These are phyloP conservation scores for Yoshiicerus persimilis DNA, from an alignment of 1,140 invertebrate genomes.

Conservation along the genomic window DNA sequence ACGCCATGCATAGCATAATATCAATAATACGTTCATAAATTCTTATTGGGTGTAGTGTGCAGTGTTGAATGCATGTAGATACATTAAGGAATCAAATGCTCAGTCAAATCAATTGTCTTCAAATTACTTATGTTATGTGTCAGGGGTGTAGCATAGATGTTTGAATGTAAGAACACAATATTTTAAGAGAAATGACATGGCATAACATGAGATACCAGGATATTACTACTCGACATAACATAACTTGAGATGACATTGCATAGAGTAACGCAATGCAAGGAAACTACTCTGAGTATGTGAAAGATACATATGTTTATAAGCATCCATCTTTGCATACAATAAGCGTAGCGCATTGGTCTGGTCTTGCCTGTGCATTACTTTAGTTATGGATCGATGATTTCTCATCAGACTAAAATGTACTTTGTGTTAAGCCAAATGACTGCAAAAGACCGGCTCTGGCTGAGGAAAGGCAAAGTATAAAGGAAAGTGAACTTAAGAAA, in stretches of 20 bases:
- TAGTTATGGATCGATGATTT: constrained; percentile 44
- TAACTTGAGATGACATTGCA: background rate
- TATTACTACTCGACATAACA: background rate
- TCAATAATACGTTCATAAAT: too few relatives aligned
- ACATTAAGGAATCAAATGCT: background rate
- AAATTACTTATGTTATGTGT: background rate
- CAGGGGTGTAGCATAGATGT: background rate
- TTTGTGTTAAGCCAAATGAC: constrained; percentile 25
- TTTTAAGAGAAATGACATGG: background rate
- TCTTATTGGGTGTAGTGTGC: background rate
- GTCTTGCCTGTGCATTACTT: constrained; percentile 9
- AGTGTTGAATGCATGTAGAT: too few relatives aligned
- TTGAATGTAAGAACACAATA: background rate
- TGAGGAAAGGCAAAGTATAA: background rate
- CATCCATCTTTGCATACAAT: background rate
- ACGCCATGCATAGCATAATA: too few relatives aligned
- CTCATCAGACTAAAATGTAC: constrained; percentile 47
- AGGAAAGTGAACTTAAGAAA: background rate
- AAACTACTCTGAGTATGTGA: background rate
- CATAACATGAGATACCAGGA: background rate
- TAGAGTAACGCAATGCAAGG: background rate
- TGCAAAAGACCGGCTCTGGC: background rate
- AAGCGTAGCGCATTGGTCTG: background rate
- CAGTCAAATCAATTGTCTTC: background rate
- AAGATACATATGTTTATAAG: background rate